Percentiles rank a stretch among this genome's conserved stretches.
These are phyloP conservation scores for Apeltes quadracus DNA, from an alignment of 2,113 vertebrate species.

Conservation along the genomic window DNA sequence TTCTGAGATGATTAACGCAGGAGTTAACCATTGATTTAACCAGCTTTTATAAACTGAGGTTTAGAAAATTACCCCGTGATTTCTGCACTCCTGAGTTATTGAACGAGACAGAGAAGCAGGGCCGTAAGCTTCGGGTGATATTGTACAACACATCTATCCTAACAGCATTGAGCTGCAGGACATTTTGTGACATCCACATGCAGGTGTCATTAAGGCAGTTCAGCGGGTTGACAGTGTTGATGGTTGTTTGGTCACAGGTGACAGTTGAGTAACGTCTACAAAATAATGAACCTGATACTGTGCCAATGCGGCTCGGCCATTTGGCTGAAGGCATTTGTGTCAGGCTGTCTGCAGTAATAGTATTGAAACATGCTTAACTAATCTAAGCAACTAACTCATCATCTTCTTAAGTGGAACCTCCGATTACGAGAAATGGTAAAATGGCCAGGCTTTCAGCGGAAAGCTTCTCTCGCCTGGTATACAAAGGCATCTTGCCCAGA, in stretches of 20 bases:
- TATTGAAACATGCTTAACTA: constrained; percentile 11
- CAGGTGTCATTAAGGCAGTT: neutral
- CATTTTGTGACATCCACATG: neutral
- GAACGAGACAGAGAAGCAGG: neutral
- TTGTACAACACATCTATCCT: neutral
- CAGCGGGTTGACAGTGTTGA: neutral
- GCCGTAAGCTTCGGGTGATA: neutral
- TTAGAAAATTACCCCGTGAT: too few relatives aligned
- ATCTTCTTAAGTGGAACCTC: constrained; percentile 19
- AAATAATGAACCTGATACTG: neutral
- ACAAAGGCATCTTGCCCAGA: constrained; percentile 38
- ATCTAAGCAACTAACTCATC: too few relatives aligned
- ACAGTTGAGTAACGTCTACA: too few relatives aligned
- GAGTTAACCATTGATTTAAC: neutral
- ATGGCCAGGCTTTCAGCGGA: constrained; percentile 46
- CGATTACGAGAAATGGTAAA: constrained; percentile 30
- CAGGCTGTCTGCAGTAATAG: neutral
- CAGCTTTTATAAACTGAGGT: neutral
- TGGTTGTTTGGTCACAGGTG: neutral
- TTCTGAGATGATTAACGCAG: too few relatives aligned
- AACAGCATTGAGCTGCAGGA: neutral
- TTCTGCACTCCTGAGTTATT: neutral
- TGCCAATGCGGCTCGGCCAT: neutral
- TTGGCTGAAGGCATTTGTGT: constrained; percentile 1
- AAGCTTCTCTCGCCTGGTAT: constrained; percentile 34